Conservation (phyloP, 2,888 invertebrate species). For the Portevinia maculata region DNA sequence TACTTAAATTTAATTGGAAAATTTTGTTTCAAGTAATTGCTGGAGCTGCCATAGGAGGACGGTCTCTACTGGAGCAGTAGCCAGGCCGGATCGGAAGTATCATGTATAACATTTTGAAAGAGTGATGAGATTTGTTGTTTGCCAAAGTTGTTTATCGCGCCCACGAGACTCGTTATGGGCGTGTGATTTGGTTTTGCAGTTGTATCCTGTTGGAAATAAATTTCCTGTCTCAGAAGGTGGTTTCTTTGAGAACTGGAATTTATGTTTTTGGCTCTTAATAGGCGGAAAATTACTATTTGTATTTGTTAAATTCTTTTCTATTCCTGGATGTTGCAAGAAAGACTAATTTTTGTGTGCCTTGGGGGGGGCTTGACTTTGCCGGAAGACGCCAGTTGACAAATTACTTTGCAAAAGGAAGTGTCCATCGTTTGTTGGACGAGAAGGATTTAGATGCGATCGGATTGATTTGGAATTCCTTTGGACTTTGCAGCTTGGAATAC, state of each 20-base stretch:
- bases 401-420: neutral
- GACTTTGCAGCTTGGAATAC: too few species aligned
- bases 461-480: neutral
- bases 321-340: neutral
- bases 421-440: neutral
- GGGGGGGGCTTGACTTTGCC: neutral
- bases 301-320: constrained; percentile 61
- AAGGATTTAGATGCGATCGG: neutral
- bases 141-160: constrained; percentile 68
- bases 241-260: constrained; percentile 44
- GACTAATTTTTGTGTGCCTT: neutral
- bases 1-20: constrained; percentile 73
- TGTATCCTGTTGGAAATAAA: constrained; percentile 47
- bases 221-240: constrained; percentile 35
- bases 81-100: neutral
- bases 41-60: neutral
- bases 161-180: constrained; percentile 66
- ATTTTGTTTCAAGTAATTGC: constrained; percentile 65
- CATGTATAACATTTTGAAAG: constrained; percentile 57
- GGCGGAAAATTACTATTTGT: constrained; percentile 66
- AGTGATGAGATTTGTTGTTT: constrained; percentile 73
- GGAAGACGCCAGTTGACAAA: neutral
- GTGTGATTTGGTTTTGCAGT: constrained; percentile 58
- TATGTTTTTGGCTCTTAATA: constrained; percentile 62
- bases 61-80: too few species aligned